phyloP scores from a whole-genome alignment of 92 coral and sea anemone genomes.

The Parazoanthus swiftii region DNA sequence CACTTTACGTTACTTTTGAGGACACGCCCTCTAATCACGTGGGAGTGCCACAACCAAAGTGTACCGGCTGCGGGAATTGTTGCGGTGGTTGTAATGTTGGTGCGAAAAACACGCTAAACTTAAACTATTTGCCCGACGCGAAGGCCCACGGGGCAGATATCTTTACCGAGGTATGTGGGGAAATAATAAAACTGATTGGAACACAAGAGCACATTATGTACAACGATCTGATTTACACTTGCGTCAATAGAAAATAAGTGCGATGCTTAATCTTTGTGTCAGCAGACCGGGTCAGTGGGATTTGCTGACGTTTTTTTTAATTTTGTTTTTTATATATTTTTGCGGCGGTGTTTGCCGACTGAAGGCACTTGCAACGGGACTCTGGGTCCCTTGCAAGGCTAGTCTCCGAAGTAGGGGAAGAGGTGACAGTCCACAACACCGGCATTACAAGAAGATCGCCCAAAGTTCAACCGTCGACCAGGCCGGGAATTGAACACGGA shows the following conservation, averaged over 20 bases:
- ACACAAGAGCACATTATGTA: neutral
- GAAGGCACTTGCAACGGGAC: no score
- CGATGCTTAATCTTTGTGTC: no score
- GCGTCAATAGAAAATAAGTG: no score
- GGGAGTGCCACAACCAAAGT: constrained; percentile 55
- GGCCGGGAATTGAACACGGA: no score
- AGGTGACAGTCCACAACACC: no score
- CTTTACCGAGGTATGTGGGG: constrained; percentile 36
- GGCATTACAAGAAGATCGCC: no score
- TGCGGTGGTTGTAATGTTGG: constrained; percentile 49
- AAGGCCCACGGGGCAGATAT: constrained; percentile 54
- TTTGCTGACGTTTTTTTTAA: neutral
- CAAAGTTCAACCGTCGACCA: no score
- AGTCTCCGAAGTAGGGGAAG: no score
- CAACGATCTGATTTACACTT: no score
- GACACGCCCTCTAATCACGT: constrained; percentile 59
- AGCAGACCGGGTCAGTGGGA: neutral
- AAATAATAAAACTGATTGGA: neutral
- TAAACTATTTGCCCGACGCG: constrained; percentile 51
- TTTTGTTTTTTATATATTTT: neutral
- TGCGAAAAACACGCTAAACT: constrained; percentile 44
- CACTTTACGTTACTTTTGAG: constrained; percentile 62
- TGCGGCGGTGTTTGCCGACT: no score
- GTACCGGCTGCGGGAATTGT: constrained; percentile 43
- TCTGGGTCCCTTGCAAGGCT: no score